Conservation (phyloP, 2,113 vertebrate species). For the Centropus bengalensis region DNA sequence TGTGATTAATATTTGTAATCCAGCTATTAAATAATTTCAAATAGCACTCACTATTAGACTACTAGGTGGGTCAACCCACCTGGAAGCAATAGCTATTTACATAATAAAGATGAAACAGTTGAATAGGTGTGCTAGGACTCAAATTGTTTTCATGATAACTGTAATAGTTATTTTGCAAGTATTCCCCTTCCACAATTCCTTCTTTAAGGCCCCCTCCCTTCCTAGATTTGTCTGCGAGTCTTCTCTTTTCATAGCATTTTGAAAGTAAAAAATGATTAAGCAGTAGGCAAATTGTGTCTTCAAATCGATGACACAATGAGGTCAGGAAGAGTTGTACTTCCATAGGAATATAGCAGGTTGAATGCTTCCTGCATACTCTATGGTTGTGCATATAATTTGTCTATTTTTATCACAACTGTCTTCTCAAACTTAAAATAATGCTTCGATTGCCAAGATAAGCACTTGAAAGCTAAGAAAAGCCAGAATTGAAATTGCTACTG, state of each 20-base stretch:
- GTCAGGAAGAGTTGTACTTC: background rate
- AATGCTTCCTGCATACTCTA: background rate
- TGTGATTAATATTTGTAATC: slow-evolving; percentile 58
- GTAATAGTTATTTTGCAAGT: background rate
- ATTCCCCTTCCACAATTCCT: background rate
- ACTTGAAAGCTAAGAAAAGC: background rate
- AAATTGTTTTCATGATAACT: background rate
- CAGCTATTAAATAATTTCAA: slow-evolving; percentile 58
- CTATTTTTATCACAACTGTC: background rate
- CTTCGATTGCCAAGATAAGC: background rate
- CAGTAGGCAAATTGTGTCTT: background rate
- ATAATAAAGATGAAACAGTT: background rate
- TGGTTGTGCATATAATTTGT: background rate
- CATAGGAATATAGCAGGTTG: background rate
- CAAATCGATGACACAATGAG: slow-evolving; percentile 34
- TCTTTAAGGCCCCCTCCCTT: background rate
- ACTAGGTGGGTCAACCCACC: slow-evolving; percentile 57
- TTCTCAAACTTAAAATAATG: background rate
- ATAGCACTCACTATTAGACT: background rate
- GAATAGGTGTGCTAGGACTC: background rate
- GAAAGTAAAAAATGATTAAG: background rate
- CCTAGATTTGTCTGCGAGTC: background rate
- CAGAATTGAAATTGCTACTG: background rate
- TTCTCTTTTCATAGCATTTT: background rate
- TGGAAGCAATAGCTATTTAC: slow-evolving; percentile 40